Conservation (phyloP, 2,113 vertebrate genomes). For the Athene noctua region DNA sequence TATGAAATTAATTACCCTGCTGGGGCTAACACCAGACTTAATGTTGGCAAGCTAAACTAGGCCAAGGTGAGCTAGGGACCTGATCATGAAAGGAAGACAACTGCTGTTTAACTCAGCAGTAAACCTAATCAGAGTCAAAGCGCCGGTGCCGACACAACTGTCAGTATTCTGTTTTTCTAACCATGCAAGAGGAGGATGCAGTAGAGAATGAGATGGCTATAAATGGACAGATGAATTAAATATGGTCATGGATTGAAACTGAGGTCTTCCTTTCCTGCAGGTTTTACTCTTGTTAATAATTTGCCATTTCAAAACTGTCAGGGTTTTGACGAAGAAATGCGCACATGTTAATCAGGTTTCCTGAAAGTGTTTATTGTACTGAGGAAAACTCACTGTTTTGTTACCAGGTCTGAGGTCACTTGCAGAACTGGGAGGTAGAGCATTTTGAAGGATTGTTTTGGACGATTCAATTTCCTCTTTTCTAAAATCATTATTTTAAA, state of each 20-base stretch:
- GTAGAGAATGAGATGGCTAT: neutral
- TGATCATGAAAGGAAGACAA: neutral
- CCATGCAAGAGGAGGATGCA: neutral
- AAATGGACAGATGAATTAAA: constrained; percentile 23
- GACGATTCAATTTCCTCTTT: neutral
- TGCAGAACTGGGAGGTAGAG: neutral
- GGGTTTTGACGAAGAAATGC: neutral
- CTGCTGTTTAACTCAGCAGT: constrained; percentile 11
- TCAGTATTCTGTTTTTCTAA: constrained; percentile 9
- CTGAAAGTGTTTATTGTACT: neutral
- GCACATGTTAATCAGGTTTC: neutral
- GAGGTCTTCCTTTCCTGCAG: constrained; percentile 3
- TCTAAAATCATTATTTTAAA: neutral
- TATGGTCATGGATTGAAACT: neutral
- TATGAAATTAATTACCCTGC: constrained; percentile 19
- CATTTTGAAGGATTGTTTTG: neutral
- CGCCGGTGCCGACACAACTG: neutral
- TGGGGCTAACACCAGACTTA: neutral
- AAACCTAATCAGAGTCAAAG: neutral
- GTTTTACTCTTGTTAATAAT: constrained; percentile 10
- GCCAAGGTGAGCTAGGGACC: constrained; percentile 5
- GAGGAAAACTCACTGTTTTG: neutral
- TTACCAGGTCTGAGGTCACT: neutral
- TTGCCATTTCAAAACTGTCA: neutral
- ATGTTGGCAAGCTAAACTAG: constrained; percentile 11